Conservation (phyloP, 2,888 invertebrate genomes). For the Exephanes ischioxanthus region DNA sequence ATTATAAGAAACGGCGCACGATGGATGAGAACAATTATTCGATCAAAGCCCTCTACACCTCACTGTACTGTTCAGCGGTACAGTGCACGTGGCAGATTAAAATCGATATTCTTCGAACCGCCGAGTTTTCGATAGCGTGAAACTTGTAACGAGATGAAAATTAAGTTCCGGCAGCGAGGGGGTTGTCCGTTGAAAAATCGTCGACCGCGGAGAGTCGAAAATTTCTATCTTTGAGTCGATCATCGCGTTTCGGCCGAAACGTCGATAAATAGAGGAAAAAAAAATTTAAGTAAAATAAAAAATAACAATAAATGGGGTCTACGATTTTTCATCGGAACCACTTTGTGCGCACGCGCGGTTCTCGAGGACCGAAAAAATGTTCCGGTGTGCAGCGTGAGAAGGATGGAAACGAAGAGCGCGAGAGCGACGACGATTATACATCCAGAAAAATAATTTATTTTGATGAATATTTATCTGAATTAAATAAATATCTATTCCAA, state of each 20-base stretch:
- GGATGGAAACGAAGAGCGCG: slow-evolving; percentile 14
- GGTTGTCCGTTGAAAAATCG: slow-evolving; percentile 17
- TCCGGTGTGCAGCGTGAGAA: slow-evolving; percentile 18
- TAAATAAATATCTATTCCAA: too few species aligned
- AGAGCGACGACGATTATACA: slow-evolving; percentile 4
- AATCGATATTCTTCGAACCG: background rate
- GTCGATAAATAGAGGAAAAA: slow-evolving; percentile 1
- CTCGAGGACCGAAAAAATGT: slow-evolving; percentile 15
- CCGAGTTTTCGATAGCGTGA: background rate
- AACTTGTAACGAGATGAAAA: slow-evolving; percentile 15
- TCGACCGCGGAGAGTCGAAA: background rate
- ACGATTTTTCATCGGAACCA: slow-evolving; percentile 28
- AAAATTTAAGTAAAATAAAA: background rate
- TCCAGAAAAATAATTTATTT: too few species aligned
- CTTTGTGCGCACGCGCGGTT: background rate
- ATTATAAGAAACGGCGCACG: slow-evolving; percentile 13
- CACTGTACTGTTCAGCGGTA: slow-evolving; percentile 41
- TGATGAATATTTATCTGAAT: too few species aligned
- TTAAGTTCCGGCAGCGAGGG: slow-evolving; percentile 52
- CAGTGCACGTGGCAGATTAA: slow-evolving; percentile 33
- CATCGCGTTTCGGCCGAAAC: background rate
- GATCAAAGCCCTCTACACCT: slow-evolving; percentile 21
- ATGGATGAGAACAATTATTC: slow-evolving; percentile 19
- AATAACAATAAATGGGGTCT: background rate
- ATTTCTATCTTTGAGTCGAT: background rate